Evolutionary conservation across 2,888 invertebrate species (phyloP).

Genomic region (Lasioglossum villosulum): DNA sequence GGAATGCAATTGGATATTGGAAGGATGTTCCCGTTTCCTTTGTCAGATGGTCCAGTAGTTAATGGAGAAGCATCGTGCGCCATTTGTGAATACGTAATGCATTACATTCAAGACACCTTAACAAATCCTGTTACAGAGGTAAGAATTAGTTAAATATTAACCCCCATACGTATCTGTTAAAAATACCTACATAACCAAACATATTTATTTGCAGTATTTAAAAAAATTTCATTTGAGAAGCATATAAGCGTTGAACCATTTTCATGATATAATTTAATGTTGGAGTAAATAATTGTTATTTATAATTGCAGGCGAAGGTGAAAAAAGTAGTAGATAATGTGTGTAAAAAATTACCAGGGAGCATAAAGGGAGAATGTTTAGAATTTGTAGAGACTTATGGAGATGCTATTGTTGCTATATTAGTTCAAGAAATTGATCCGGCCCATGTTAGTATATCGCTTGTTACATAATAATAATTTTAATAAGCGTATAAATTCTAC

Average conservation of each 20-base stretch:
- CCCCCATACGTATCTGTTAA: neutral
- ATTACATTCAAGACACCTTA: slow-evolving; percentile 91
- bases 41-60: slow-evolving; percentile 68
- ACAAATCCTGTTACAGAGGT: slow-evolving; percentile 90
- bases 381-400: slow-evolving; percentile 93
- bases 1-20: slow-evolving; percentile 85
- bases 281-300: slow-evolving; percentile 84
- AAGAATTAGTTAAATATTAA: slow-evolving; percentile 15
- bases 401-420: slow-evolving; percentile 90
- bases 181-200: neutral
- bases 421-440: slow-evolving; percentile 92
- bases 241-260: neutral
- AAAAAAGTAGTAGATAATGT: slow-evolving; percentile 88
- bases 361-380: slow-evolving; percentile 88
- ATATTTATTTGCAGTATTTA: neutral
- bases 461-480: neutral
- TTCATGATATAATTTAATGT: neutral
- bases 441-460: slow-evolving; percentile 86
- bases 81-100: slow-evolving; percentile 93
- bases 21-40: slow-evolving; percentile 80
- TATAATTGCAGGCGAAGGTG: slow-evolving; percentile 87
- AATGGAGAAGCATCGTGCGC: slow-evolving; percentile 87
- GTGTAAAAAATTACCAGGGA: slow-evolving; percentile 89
- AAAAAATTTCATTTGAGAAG: neutral
- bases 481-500: neutral